Evolutionary conservation across 2,888 invertebrate genomes (phyloP).

Genomic region (Charanyca ferruginea): DNA sequence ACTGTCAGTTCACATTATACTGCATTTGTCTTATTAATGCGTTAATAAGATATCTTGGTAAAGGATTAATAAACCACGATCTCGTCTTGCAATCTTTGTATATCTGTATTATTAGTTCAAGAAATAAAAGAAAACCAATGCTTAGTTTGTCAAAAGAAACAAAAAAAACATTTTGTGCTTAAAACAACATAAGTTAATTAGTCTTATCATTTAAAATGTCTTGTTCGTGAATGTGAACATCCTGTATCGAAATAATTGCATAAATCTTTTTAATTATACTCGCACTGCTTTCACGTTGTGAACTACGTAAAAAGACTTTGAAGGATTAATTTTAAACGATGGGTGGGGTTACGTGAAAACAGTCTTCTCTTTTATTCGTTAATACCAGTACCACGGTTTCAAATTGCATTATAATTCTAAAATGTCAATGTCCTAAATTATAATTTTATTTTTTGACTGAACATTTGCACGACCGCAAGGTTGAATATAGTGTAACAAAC

Average conservation of each 20-base stretch:
- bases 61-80: conserved; percentile 39
- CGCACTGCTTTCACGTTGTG: conserved; percentile 25
- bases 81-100: conserved; percentile 39
- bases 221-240: conserved; percentile 49
- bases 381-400: too few species aligned
- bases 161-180: conserved; percentile 28
- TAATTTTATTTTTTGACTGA: too few species aligned
- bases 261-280: conserved; percentile 33
- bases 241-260: conserved; percentile 45
- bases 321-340: neutral
- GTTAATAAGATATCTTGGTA: conserved; percentile 60
- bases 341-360: neutral
- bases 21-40: conserved; percentile 54
- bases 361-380: too few species aligned
- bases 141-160: conserved; percentile 25
- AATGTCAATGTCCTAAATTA: too few species aligned
- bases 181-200: conserved; percentile 33
- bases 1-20: conserved; percentile 43
- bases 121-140: conserved; percentile 29
- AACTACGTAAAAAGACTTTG: neutral
- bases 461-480: too few species aligned
- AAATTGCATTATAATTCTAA: too few species aligned
- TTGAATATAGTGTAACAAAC: too few species aligned
- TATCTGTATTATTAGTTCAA: conserved; percentile 50
- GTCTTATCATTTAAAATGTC: conserved; percentile 46